These are phyloP conservation scores for Theristicus caerulescens DNA, from an alignment of 2,113 vertebrate species.

Conservation along the genomic window DNA sequence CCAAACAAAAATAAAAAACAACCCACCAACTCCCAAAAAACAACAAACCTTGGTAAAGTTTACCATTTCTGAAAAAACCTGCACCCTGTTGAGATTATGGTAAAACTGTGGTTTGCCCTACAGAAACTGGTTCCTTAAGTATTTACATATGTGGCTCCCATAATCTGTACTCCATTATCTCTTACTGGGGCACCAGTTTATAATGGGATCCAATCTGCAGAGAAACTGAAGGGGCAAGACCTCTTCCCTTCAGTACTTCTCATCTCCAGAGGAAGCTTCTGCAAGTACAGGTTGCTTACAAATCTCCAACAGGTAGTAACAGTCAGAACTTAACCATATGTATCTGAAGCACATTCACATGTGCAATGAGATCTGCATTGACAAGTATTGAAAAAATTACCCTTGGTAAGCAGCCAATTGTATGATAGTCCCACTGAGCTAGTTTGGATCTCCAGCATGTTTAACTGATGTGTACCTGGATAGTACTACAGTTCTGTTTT, in stretches of 20 bases:
- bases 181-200: neutral
- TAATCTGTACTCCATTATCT: neutral
- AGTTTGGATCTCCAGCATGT: neutral
- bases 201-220: neutral
- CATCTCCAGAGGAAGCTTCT: neutral
- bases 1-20: neutral
- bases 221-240: neutral
- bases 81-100: neutral
- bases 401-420: neutral
- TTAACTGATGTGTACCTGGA: neutral
- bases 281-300: neutral
- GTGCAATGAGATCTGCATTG: neutral
- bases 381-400: neutral
- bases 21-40: neutral
- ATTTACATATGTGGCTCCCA: neutral
- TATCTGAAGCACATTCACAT: neutral
- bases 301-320: neutral
- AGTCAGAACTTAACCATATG: fast-evolving
- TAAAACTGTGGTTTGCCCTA: neutral
- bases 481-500: neutral
- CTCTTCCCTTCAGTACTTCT: neutral
- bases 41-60: neutral
- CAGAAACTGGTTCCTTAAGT: neutral
- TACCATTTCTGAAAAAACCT: neutral
- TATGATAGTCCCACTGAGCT: neutral